These are phyloP conservation scores for Nudaria mundana DNA, from an alignment of 2,888 invertebrate species.

Conservation along the genomic window DNA sequence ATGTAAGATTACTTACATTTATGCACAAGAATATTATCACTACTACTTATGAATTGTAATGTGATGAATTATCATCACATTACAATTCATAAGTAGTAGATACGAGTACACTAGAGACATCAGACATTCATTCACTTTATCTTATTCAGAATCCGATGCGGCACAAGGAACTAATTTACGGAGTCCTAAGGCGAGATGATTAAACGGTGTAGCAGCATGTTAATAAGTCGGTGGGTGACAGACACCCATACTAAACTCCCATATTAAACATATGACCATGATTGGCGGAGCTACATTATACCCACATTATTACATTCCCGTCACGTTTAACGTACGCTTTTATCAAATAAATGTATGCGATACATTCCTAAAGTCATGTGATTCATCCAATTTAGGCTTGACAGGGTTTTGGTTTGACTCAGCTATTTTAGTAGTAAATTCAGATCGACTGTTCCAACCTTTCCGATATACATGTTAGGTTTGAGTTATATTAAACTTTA, in stretches of 20 bases:
- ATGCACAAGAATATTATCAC: no score
- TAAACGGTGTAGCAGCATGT: constrained; percentile 28
- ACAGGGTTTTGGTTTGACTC: constrained; percentile 53
- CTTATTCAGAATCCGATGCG: constrained; percentile 16
- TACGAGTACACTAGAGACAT: constrained; percentile 9
- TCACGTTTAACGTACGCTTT: constrained; percentile 63
- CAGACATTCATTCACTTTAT: constrained; percentile 19
- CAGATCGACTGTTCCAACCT: constrained; percentile 34
- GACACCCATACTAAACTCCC: constrained; percentile 12
- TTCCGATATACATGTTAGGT: constrained; percentile 25
- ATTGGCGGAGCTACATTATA: constrained; percentile 57
- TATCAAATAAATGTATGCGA: constrained; percentile 67
- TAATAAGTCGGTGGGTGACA: constrained; percentile 23
- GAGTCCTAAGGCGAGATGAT: constrained; percentile 27
- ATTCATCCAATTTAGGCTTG: constrained; percentile 64
- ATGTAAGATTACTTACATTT: no score
- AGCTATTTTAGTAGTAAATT: constrained; percentile 45
- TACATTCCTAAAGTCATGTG: constrained; percentile 60
- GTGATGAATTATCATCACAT: no score
- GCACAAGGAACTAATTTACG: constrained; percentile 31
- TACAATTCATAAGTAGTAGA: constrained; percentile 21
- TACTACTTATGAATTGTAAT: no score
- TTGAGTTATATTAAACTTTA: constrained; percentile 22
- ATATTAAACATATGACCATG: constrained; percentile 53
- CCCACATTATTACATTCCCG: constrained; percentile 69